Percentiles rank a stretch among this genome's conserved stretches.
phyloP scores from a whole-genome alignment of 2,113 vertebrate species.

The Phalacrocorax aristotelis region DNA sequence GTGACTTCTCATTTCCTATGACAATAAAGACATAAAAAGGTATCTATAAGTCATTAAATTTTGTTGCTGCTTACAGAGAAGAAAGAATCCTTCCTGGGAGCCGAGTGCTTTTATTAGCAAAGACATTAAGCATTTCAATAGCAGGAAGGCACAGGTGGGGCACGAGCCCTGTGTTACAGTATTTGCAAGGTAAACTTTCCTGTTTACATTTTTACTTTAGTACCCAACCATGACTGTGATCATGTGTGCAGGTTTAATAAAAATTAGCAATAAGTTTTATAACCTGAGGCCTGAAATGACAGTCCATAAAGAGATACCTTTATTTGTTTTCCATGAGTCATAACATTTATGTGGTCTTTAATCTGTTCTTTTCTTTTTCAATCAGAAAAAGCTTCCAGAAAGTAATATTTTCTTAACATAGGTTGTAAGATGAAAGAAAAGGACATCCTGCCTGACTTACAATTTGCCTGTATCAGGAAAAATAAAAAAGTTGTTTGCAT shows the following conservation, averaged over 20 bases:
- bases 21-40: background rate
- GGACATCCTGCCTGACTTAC: background rate
- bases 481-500: background rate
- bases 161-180: background rate
- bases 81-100: background rate
- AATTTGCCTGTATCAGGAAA: background rate
- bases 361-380: background rate
- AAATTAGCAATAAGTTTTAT: background rate
- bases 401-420: background rate
- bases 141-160: background rate
- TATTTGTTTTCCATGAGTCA: conserved; percentile 23
- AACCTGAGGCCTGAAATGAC: background rate
- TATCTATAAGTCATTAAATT: background rate
- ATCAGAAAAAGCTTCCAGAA: background rate
- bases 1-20: background rate
- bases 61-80: background rate
- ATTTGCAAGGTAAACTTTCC: background rate
- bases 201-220: background rate
- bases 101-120: background rate
- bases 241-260: background rate
- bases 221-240: background rate
- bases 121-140: background rate
- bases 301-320: background rate
- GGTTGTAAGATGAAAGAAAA: background rate
- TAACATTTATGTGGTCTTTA: background rate